Evolutionary conservation across 2,888 invertebrate species (phyloP).

Genomic region (Spodoptera picta): DNA sequence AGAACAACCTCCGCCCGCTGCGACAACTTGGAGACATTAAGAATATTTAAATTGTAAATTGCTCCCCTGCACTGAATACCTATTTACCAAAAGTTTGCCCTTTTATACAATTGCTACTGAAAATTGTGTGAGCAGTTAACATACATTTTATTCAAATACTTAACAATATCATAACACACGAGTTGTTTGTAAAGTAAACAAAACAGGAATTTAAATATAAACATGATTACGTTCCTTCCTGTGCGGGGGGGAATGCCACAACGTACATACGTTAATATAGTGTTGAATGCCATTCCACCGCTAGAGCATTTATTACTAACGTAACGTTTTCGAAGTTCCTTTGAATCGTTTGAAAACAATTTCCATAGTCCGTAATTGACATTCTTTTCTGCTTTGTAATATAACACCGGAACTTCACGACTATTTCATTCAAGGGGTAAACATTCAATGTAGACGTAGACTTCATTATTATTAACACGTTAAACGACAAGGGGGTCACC

Average conservation of each 20-base stretch:
- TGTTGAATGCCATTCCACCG: constrained; percentile 31
- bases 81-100: constrained; percentile 81
- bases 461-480: neutral
- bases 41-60: constrained; percentile 89
- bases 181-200: constrained; percentile 40
- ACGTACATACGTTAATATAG: constrained; percentile 1
- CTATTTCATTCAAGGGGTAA: no score
- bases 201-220: constrained; percentile 42
- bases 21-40: constrained; percentile 88
- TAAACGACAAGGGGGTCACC: no score
- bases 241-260: constrained; percentile 7
- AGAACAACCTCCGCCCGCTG: constrained; percentile 56
- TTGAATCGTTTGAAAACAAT: constrained; percentile 1
- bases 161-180: constrained; percentile 44
- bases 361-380: neutral
- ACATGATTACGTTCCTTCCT: constrained; percentile 38
- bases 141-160: constrained; percentile 54
- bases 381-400: neutral
- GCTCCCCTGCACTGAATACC: constrained; percentile 87
- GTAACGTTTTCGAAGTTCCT: constrained; percentile 19
- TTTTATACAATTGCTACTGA: constrained; percentile 69
- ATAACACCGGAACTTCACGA: no score
- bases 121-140: constrained; percentile 55
- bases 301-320: constrained; percentile 21
- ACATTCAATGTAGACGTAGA: no score